Evolutionary conservation across 2,113 vertebrate species (phyloP).

Genomic region (Pelobates fuscus): DNA sequence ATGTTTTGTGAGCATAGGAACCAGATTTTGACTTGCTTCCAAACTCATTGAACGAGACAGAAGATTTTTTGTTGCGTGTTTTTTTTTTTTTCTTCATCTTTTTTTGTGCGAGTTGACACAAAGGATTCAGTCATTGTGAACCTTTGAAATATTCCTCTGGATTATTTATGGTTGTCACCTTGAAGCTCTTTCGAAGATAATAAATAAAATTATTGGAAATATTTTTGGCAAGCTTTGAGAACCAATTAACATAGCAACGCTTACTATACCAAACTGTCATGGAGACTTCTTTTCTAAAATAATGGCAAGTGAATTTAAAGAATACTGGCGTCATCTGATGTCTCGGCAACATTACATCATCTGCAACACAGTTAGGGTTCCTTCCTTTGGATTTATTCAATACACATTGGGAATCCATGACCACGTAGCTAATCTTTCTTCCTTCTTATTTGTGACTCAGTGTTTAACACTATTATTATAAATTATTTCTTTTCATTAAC

Average conservation of each 20-base stretch:
- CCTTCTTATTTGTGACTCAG: no score
- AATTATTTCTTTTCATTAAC: no score
- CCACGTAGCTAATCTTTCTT: constrained; percentile 21
- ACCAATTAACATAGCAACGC: constrained; percentile 9
- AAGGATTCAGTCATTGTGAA: neutral
- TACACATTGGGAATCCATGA: constrained; percentile 14
- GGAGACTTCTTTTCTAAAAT: constrained; percentile 20
- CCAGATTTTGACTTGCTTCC: neutral
- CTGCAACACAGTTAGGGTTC: constrained; percentile 2
- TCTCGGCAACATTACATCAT: constrained; percentile 27
- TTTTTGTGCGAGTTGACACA: constrained; percentile 12
- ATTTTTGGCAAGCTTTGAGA: constrained; percentile 30
- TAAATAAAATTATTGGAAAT: constrained; percentile 28
- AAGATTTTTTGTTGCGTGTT: neutral
- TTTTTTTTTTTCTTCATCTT: neutral
- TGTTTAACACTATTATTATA: no score
- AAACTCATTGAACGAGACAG: neutral
- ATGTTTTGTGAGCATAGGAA: constrained; percentile 16
- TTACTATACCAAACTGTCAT: neutral
- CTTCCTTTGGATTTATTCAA: constrained; percentile 22
- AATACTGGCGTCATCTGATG: constrained; percentile 2
- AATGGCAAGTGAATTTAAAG: constrained; percentile 12
- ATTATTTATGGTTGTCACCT: constrained; percentile 31
- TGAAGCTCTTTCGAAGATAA: constrained; percentile 24
- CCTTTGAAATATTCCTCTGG: constrained; percentile 6